Base-by-base conservation (phyloP, 2,113 vertebrate genomes). In the Hypocryptadius cinnamomeus region DNA sequence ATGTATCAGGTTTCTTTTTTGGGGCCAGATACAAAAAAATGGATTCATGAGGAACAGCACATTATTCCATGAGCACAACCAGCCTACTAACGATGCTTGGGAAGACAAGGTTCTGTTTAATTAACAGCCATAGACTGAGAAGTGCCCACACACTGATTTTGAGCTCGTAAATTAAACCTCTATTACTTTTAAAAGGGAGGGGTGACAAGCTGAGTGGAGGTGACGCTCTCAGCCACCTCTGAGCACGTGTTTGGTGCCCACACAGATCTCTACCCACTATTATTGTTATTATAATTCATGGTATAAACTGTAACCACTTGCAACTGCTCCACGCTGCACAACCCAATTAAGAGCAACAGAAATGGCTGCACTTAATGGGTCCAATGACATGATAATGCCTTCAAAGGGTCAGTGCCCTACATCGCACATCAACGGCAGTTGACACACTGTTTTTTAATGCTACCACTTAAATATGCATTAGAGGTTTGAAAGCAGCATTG, bases 381-480 rank as follows among this genome's bases (percentile, higher is more conserved):
- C 92, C 96, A 89, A 83, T 65, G 95, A 96, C 96, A 96, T 90
- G 96, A 92, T 95, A 96, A 96, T 94, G 82, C 31, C 79, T 97
- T 93, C 92, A 39, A 91, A 92, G 95, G 94, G 95, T 95, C 96
- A 96, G 54, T 85, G 96, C 95, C 96, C 95, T 97, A 96, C 96
- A 96, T 94, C 45, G 42, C 96, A 95, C 95, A 97, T 96, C 95
- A 97, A 93, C 93, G 96, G 95, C 82, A 85, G 93, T 93, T 93
- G 96, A 94, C 96, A 97, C 93, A 82, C 87, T 89, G 89, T 88
- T 96, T 96, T 97, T 96, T 96, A 96, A 96, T 95, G 96, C 88
- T 91, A 89, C 92, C 95, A 92, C 93, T 97, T 96, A 97, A 96
- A 96, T 96, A 96, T 97, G 97, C 92, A 97, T 96, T 96, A 96